phyloP scores from a whole-genome alignment of 2,888 invertebrate species.

The Mechanitis messenoides region DNA sequence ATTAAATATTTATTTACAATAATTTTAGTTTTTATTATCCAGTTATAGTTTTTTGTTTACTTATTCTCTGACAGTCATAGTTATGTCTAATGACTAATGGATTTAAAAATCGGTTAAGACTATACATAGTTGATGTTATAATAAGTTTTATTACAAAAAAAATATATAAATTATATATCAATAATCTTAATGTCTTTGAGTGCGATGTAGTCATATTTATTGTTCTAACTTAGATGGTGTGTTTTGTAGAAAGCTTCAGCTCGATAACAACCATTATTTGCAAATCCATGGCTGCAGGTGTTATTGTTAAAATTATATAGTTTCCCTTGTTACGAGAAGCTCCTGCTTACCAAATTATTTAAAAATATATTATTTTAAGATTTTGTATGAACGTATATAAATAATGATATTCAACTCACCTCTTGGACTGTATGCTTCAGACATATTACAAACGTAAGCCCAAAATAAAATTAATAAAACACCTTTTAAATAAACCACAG shows the following conservation, averaged over 20 bases:
- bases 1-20: too few relatives aligned
- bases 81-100: too few relatives aligned
- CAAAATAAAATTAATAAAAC: conserved; percentile 40
- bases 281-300: conserved; percentile 25
- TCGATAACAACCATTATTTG: conserved; percentile 29
- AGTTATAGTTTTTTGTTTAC: too few relatives aligned
- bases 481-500: conserved; percentile 28
- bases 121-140: too few relatives aligned
- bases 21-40: too few relatives aligned
- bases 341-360: background rate
- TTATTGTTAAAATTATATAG: conserved; percentile 19
- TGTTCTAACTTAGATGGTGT: too few relatives aligned
- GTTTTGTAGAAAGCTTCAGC: conserved; percentile 26
- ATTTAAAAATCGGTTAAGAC: too few relatives aligned
- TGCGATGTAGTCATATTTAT: background rate
- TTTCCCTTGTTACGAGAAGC: conserved; percentile 18
- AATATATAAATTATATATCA: too few relatives aligned
- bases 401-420: conserved; percentile 43
- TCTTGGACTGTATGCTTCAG: conserved; percentile 58
- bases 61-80: too few relatives aligned
- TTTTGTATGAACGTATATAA: background rate
- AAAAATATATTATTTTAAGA: too few relatives aligned
- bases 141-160: too few relatives aligned
- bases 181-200: background rate
- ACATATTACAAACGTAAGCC: conserved; percentile 40